Conservation (phyloP, 2,888 invertebrate genomes). For the Ornithoptera priamus region DNA sequence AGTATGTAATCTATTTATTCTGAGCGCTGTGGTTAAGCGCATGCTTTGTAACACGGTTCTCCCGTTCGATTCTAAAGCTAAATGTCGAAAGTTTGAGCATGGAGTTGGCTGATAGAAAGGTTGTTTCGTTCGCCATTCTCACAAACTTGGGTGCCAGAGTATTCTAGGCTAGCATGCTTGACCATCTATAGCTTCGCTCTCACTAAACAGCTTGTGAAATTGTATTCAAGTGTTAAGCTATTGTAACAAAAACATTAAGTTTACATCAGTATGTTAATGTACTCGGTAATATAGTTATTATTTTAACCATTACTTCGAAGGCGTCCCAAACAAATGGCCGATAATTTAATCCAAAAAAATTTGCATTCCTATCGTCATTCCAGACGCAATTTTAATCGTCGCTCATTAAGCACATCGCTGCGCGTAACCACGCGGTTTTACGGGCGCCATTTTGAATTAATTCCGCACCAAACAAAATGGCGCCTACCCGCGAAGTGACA, state of each 20-base stretch:
- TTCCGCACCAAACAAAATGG: slow-evolving; percentile 72
- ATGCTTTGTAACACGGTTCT: no score
- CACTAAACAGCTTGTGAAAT: no score
- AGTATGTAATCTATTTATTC: slow-evolving; percentile 8
- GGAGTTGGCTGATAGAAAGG: no score
- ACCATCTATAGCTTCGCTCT: no score
- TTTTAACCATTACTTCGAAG: slow-evolving; percentile 24
- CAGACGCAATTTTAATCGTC: slow-evolving; percentile 68
- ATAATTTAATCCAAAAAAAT: slow-evolving; percentile 50
- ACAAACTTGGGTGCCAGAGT: no score
- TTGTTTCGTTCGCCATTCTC: no score
- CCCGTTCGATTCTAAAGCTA: no score
- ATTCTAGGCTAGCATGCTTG: no score
- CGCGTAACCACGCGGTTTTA: slow-evolving; percentile 67
- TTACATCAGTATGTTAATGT: background rate
- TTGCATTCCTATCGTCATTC: slow-evolving; percentile 61
- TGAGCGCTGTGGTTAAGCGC: no score
- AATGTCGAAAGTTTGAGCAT: no score
- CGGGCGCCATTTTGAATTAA: slow-evolving; percentile 74
- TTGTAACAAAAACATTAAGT: no score
- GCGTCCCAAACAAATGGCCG: slow-evolving; percentile 28
- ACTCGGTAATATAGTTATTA: slow-evolving; percentile 27
- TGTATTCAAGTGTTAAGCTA: no score
- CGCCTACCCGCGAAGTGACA: slow-evolving; percentile 42
- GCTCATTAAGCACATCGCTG: slow-evolving; percentile 70